Evolutionary conservation across 1,140 invertebrate species (phyloP), one percentile per base, ranked within the genome.

Genomic region (Hirudo medicinalis): DNA sequence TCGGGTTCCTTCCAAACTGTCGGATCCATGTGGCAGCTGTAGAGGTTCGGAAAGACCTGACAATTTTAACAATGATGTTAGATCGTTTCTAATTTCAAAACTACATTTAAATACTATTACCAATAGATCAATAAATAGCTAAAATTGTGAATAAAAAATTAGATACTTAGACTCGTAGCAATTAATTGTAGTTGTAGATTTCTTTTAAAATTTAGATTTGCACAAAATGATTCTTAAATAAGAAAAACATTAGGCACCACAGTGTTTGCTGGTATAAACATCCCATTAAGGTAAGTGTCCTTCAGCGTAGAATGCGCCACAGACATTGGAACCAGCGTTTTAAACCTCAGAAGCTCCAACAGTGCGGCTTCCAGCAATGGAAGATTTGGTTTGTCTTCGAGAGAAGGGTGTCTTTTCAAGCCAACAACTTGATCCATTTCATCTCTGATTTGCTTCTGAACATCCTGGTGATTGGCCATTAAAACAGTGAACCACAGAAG

Each of bases 391-490:
- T 75, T 70, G 53, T 80, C 76, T 15, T 54, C 70, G 54, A 75
- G 76, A n/a, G 69, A 49, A 17, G 78, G 77, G 6, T 25, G 54
- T 13, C 77, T 74, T 22, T 77, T 75, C 13, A 55, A 49, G 0
- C 78, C 79, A 20, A 82, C 68, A 13, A 80, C 76, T 0, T 68
- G 55, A 67, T 78, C 76, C 40, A 83, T 78, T 74, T 83, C 82
- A 32, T 75, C 54, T 11, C 77, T 74, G 0, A 80, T 66, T 71
- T 75, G 75, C 25, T 73, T 54, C 57, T 83, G 81, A 4, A 81
- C 74, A 19, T 80, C 74, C 8, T 78, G 80, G 86, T 79, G 75
- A 17, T 71, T 71, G 4, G 77, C 76, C 63, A 81, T 72, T 22
- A 75, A 75, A 9, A 83, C 71, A 36, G 81, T 32, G 0, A 75